Base-by-base conservation (phyloP, 2,113 vertebrate species). In the Dipodomys spectabilis region DNA sequence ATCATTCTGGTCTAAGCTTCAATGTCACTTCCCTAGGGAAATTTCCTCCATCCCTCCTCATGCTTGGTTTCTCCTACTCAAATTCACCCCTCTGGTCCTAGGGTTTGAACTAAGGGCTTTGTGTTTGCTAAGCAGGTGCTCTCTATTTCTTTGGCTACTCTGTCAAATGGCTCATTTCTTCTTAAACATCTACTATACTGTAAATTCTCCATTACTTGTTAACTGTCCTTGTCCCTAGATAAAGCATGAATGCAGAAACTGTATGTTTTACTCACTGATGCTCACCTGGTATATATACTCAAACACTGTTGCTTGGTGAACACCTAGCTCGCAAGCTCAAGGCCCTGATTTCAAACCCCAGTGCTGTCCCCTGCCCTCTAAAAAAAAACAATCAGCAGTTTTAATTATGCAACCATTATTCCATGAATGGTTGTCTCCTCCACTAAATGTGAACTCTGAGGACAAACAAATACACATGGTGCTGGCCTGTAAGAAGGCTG, bases 381-480 rank as follows among this genome's bases (percentile, higher is more conserved):
- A 49, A 49, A 49, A 49, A 49, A 49, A 49, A 5, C 39, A 39
- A 49, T 49, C 12, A 49, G 13, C 0, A 73, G 71, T 82, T 92
- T 95, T 78, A 92, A 93, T 62, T 60, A 88, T 10, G 86, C 32
- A 82, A 69, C 22, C 65, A 92, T 16, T 64, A 73, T n/a, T 3
- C 20, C 11, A 88, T 45, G 22, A 79, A 78, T 4, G 19, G 27
- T 6, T 79, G 45, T 78, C 74, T 87, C 67, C 44, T 44, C 86
- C 6, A 44, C 67, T 88, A 81, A 45, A 88, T 27, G 32, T 65
- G 39, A 84, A 53, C 44, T 53, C 39, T 30, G 23, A 62, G 68
- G 23, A 77, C 16, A 86, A 35, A 65, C 30, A 72, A 92, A 71
- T 12, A 57, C 69, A 75, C 22, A 60, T 4, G 30, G 69, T 73